These are phyloP conservation scores for Alexandromys fortis DNA, from an alignment of 2,113 vertebrate genomes.

Conservation along the genomic window DNA sequence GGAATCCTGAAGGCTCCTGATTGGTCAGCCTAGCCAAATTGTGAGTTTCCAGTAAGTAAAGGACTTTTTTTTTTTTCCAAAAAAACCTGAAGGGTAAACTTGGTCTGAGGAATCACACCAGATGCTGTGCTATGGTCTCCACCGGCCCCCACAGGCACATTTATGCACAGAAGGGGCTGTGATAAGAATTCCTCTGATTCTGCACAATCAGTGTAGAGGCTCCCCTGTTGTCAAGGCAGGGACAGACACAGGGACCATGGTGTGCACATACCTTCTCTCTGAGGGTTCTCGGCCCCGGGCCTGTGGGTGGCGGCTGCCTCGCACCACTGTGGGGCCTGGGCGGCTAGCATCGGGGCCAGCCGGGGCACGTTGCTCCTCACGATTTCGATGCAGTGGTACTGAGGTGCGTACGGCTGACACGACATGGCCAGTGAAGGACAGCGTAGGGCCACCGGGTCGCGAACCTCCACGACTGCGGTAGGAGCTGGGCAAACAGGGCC, in stretches of 20 bases:
- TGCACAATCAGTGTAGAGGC: not conserved
- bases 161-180: not conserved
- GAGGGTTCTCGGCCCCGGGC: not conserved
- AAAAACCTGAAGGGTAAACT: not conserved
- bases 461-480: constrained; percentile 73
- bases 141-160: not conserved
- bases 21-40: not conserved
- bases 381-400: constrained; percentile 85
- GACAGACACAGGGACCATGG: not conserved
- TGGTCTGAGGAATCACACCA: not conserved
- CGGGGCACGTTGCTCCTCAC: constrained; percentile 68
- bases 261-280: not conserved
- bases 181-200: not conserved
- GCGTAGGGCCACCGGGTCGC: constrained; percentile 64
- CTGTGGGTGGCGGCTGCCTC: constrained; percentile 9
- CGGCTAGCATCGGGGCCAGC: constrained; percentile 68
- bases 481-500: constrained; percentile 90
- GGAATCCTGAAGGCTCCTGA: not conserved
- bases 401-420: constrained; percentile 91
- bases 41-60: not conserved
- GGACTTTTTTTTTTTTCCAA: not conserved
- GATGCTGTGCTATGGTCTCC: not conserved
- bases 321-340: not conserved
- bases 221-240: not conserved
- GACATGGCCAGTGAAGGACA: constrained; percentile 79